Evolutionary conservation across 2,888 invertebrate species (phyloP).

Genomic region (Agapostemon virescens): DNA sequence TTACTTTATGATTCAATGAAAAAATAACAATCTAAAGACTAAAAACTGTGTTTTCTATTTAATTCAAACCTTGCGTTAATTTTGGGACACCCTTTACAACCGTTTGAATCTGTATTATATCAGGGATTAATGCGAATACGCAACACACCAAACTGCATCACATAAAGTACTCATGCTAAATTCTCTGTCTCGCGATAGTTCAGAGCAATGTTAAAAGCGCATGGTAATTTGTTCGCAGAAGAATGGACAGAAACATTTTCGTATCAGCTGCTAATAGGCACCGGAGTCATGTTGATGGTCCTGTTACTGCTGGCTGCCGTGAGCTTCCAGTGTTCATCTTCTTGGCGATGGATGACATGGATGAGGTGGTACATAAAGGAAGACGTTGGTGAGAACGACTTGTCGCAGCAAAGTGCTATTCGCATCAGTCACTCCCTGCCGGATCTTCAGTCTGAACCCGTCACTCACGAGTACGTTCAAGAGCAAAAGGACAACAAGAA

Average conservation of each 20-base stretch:
- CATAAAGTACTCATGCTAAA: not conserved
- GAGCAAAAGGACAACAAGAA: conserved; percentile 88
- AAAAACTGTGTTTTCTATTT: too few species aligned
- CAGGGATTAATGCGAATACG: not conserved
- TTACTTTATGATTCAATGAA: too few species aligned
- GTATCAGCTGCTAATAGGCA: conserved; percentile 84
- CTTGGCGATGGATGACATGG: conserved; percentile 87
- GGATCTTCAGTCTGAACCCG: conserved; percentile 86
- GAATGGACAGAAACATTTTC: conserved; percentile 77
- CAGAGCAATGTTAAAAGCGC: not conserved
- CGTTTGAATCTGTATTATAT: not conserved
- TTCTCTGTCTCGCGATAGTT: not conserved
- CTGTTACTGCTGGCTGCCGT: conserved; percentile 86
- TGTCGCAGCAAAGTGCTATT: conserved; percentile 86
- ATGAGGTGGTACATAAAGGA: conserved; percentile 74
- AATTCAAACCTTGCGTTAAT: too few species aligned
- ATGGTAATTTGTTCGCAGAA: conserved; percentile 67
- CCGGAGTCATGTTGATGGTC: conserved; percentile 85
- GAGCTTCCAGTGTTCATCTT: conserved; percentile 87
- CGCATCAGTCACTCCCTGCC: conserved; percentile 89
- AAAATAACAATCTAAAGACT: too few species aligned
- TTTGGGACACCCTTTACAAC: too few species aligned
- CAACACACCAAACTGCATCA: not conserved
- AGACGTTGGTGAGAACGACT: conserved; percentile 81
- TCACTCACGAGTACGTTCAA: conserved; percentile 87